Conservation (phyloP, 2,888 invertebrate species). For the Scelioninae gen. 2 region DNA sequence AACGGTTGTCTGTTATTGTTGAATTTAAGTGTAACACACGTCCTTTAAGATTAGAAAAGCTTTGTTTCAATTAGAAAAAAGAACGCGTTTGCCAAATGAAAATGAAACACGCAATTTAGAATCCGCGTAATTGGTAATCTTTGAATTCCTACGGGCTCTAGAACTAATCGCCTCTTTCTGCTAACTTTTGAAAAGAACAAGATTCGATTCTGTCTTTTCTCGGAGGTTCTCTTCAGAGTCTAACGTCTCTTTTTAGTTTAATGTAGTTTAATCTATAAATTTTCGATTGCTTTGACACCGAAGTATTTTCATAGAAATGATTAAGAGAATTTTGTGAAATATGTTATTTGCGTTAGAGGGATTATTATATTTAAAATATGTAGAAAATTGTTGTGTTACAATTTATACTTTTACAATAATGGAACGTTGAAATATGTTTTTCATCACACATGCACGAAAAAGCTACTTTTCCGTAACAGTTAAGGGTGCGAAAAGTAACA, state of each 20-base stretch:
- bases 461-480: too few relatives aligned
- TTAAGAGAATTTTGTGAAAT: too few relatives aligned
- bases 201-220: slow-evolving; percentile 41
- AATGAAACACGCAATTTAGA: slow-evolving; percentile 49
- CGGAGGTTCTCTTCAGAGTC: background rate
- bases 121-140: slow-evolving; percentile 52
- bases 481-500: too few relatives aligned
- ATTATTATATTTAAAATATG: too few relatives aligned
- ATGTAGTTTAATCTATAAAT: too few relatives aligned
- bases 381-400: too few relatives aligned
- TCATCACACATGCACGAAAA: too few relatives aligned
- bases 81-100: slow-evolving; percentile 37
- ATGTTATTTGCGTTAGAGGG: too few relatives aligned
- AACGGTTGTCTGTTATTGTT: slow-evolving; percentile 21
- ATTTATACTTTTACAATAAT: too few relatives aligned
- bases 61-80: slow-evolving; percentile 43
- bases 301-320: too few relatives aligned
- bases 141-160: slow-evolving; percentile 45
- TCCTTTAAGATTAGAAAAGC: slow-evolving; percentile 34
- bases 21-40: slow-evolving; percentile 11
- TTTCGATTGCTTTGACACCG: too few relatives aligned
- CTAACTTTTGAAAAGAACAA: slow-evolving; percentile 41
- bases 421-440: too few relatives aligned
- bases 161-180: slow-evolving; percentile 49
- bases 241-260: slow-evolving; percentile 8